These are phyloP conservation scores for Galago senegalensis DNA, from an alignment of 2,797 vertebrate genomes.

Conservation along the genomic window DNA sequence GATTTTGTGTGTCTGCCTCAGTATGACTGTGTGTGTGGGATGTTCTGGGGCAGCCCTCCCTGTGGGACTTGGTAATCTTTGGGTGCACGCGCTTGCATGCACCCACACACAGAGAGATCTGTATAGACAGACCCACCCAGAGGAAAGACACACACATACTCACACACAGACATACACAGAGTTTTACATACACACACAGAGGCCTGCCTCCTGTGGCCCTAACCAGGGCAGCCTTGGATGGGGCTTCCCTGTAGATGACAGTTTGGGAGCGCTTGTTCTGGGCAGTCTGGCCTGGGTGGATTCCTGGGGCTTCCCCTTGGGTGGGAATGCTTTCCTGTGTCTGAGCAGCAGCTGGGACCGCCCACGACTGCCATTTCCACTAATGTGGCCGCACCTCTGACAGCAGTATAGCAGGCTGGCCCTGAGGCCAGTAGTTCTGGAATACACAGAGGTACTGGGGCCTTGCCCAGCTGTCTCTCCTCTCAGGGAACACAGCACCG, in stretches of 20 bases:
- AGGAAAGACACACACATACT: not conserved
- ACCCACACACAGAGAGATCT: no score
- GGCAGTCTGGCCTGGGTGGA: not conserved
- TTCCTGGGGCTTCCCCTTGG: not conserved
- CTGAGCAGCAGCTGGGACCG: not conserved
- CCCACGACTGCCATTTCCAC: not conserved
- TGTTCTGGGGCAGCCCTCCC: not conserved
- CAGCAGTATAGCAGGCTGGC: not conserved
- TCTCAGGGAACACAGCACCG: fast-evolving
- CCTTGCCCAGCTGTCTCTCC: not conserved
- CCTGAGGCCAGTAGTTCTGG: not conserved
- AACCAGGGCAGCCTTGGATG: not conserved
- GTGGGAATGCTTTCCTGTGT: not conserved
- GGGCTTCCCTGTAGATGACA: not conserved
- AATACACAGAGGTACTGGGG: not conserved
- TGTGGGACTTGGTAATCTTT: not conserved
- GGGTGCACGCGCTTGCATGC: not conserved
- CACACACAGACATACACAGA: not conserved
- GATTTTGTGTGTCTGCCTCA: not conserved
- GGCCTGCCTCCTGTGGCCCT: not conserved
- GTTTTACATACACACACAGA: no score
- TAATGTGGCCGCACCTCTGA: not conserved
- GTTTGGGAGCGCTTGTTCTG: not conserved
- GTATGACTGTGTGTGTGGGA: not conserved
- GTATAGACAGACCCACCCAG: no score